Conservation (phyloP, 53 echinoderm and acorn worm genomes). For the Actinopyga echinites region DNA sequence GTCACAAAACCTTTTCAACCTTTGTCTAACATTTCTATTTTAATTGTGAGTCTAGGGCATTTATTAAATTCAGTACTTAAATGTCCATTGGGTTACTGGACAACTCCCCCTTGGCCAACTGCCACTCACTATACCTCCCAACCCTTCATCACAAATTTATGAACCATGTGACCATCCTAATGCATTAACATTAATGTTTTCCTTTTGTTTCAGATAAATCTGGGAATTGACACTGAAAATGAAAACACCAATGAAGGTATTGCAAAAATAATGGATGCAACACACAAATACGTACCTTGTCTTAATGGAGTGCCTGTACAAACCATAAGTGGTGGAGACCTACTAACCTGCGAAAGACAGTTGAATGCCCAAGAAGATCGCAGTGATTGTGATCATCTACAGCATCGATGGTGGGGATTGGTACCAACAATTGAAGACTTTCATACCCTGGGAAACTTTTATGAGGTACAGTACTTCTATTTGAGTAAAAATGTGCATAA, state of each 20-base stretch:
- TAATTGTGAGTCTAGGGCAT: neutral
- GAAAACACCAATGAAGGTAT: conserved; percentile 17
- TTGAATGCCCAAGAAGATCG: conserved; percentile 18
- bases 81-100: neutral
- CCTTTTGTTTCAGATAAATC: neutral
- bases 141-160: too few relatives aligned
- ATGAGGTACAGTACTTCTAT: conserved; percentile 1
- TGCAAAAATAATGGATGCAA: neutral
- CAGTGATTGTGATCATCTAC: neutral
- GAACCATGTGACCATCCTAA: too few relatives aligned
- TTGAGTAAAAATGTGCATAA: neutral
- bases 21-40: neutral
- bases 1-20: neutral
- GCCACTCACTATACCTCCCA: too few relatives aligned
- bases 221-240: neutral
- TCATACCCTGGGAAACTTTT: conserved; percentile 39
- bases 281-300: neutral
- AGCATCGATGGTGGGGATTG: neutral
- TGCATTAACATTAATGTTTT: neutral
- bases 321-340: neutral
- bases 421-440: conserved; percentile 44
- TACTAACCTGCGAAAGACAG: neutral
- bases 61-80: neutral
- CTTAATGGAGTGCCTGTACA: neutral
- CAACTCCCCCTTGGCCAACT: neutral